Base-by-base conservation (phyloP, 2,888 invertebrate species). In the Anaspis maculata region DNA sequence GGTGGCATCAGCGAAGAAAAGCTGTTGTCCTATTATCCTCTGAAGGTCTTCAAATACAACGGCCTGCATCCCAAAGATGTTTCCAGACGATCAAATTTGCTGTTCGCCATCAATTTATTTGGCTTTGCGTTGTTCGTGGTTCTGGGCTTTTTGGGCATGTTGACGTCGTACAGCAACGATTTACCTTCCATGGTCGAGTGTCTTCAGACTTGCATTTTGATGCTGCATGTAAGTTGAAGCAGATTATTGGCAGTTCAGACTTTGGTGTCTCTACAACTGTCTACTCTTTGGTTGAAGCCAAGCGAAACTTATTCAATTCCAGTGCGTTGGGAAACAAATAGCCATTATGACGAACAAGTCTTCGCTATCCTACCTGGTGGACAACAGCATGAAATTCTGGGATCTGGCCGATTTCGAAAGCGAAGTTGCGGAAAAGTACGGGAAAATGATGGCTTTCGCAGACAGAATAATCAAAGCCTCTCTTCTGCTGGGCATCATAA, bases 161-260 rank as follows among this genome's bases (percentile, higher is more conserved):
- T 13, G 7, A 15, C 14, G 1, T 32, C 32, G 4, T 26, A 32
- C 19, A 25, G 21, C 3, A n/a, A 10, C 3, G 32, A 32, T 16
- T 12, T 26, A 16, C 26, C 26, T 26, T 25, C 24, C 16, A 19
- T 16, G 13, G 26, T 26, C 3, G 32, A 32, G 10, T 32, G 26
- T 26, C n/a, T 32, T 1, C 32, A 32, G 21, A 32, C 32, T 4
- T 26, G 25, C 4, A 26, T 25, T 26, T 14, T 32, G 10, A 16
- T 32, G 19, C 7, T n/a, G 14, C 30, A 30, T 22, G 30, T 30
- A 21, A 22, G 30, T 30, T 12, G 12, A 25, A 6, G 5, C 2
- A 7, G 10, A 25, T 16, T 25, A 10, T 9, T n/a, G 7, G 6
- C 13, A 7, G n/a, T n/a, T n/a, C n/a, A n/a, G n/a, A n/a, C n/a